phyloP scores from a whole-genome alignment of 2,797 vertebrate species.

The Pipistrellus pipistrellus region DNA sequence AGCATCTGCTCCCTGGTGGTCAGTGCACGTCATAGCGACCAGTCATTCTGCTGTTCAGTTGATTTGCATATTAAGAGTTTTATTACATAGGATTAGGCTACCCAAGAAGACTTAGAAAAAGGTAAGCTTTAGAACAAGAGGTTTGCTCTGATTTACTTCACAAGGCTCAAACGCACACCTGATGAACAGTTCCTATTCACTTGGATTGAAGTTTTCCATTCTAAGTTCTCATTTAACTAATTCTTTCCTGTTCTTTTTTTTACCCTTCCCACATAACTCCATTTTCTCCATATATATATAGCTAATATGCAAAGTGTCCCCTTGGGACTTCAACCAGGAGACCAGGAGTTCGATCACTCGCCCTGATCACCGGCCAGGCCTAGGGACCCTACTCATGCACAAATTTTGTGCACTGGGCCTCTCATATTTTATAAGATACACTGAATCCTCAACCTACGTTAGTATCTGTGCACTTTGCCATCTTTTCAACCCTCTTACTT shows the following conservation, averaged over 20 bases:
- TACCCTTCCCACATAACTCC: background rate
- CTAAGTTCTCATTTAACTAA: background rate
- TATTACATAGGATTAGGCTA: no score
- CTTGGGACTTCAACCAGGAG: no score
- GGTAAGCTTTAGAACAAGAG: background rate
- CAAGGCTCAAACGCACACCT: background rate
- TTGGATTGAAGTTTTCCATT: background rate
- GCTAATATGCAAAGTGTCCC: no score
- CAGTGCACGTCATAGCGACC: no score
- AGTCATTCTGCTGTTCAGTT: no score
- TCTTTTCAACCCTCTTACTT: background rate
- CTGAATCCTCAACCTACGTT: background rate
- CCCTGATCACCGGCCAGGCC: no score
- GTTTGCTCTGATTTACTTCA: background rate
- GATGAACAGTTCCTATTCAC: background rate
- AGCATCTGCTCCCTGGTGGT: no score
- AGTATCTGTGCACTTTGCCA: background rate
- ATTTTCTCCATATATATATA: background rate
- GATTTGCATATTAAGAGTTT: no score
- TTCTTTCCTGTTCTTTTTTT: background rate
- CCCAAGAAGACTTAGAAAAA: background rate
- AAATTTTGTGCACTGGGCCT: no score
- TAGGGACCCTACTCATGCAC: no score
- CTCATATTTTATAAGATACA: background rate
- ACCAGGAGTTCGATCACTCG: no score